Evolutionary conservation across 2,113 vertebrate genomes (phyloP), one percentile per base, ranked within the genome.

Genomic region (Poecile atricapillus): DNA sequence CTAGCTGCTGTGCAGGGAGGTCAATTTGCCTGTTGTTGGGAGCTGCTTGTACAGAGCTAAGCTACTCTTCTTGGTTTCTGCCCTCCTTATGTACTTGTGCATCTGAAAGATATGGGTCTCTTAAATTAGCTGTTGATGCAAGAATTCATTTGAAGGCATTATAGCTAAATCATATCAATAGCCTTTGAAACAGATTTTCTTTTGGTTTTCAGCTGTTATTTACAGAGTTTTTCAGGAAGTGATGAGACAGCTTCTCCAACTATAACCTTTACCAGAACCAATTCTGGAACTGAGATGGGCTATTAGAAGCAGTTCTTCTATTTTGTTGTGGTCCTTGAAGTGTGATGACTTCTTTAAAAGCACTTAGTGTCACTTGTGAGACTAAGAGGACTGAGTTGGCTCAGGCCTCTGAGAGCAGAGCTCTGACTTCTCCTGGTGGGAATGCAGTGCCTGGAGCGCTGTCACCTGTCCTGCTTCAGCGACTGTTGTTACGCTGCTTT

Each of bases 151-250:
- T 59, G 64, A 67, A 55, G 63, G 55, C 39, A 55, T 87, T 58
- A 50, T 52, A 62, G 43, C 67, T 93, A 86, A 94, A 90, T 63
- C 43, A 41, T 56, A 67, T 33, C 50, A 47, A 25, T 53, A 55
- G 44, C 25, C 28, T 74, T 37, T 60, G 64, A 77, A 83, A 73
- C 6, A 35, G 56, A 52, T 70, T 94, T 89, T 43, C 17, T 74
- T 89, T 53, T 79, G 24, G 18, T 41, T 87, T 93, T 87, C 81
- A 60, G 88, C 55, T 90, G 78, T 67, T 95, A 50, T 37, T 87
- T 81, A 76, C 43, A 84, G 70, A 56, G 5, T 37, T 68, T 87
- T 67, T 60, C 39, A 80, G 62, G 50, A 53, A 94, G 77, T 91
- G 86, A 78, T 1, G 2, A 63, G 80, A 53, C 37, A 83, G 44